Percentiles rank a stretch among this genome's conserved stretches.
Evolutionary conservation across 2,797 vertebrate genomes (phyloP).

Genomic region (Melanotaenia trifasciata): DNA sequence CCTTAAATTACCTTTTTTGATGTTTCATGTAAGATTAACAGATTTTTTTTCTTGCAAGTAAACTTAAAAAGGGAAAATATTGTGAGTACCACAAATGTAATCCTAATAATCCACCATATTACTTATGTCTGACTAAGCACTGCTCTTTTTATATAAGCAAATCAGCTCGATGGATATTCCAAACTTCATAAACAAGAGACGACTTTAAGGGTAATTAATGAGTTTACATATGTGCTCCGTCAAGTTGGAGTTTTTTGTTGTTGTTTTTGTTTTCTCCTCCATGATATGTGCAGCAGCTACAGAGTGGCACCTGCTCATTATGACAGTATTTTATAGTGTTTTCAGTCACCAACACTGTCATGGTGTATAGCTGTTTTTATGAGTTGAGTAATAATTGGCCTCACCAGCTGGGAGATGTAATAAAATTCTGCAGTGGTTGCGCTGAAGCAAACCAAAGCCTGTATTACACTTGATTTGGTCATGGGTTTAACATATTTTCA

Average conservation of each 20-base stretch:
- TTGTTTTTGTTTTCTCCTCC: neutral
- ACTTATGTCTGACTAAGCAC: too few relatives aligned
- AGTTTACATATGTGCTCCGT: neutral
- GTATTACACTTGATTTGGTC: constrained; percentile 19
- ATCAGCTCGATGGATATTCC: neutral
- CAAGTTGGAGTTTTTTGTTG: constrained; percentile 1
- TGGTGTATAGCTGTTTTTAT: constrained; percentile 51
- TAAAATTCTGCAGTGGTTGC: constrained; percentile 25
- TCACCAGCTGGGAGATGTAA: constrained; percentile 51
- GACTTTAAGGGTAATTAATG: neutral
- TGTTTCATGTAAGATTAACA: neutral
- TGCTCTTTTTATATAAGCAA: too few relatives aligned
- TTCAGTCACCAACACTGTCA: constrained; percentile 46
- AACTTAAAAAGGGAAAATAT: too few relatives aligned
- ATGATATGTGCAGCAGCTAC: constrained; percentile 15
- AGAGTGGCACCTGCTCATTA: constrained; percentile 61
- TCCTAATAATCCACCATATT: neutral
- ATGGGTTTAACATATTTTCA: constrained; percentile 3
- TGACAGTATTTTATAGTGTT: constrained; percentile 38
- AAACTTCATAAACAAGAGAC: neutral
- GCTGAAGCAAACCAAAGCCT: constrained; percentile 9
- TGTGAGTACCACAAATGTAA: neutral
- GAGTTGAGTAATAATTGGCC: constrained; percentile 52
- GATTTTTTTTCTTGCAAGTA: too few relatives aligned
- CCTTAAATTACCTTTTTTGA: neutral